Conservation (phyloP, 2,113 vertebrate species). For the Solea senegalensis region DNA sequence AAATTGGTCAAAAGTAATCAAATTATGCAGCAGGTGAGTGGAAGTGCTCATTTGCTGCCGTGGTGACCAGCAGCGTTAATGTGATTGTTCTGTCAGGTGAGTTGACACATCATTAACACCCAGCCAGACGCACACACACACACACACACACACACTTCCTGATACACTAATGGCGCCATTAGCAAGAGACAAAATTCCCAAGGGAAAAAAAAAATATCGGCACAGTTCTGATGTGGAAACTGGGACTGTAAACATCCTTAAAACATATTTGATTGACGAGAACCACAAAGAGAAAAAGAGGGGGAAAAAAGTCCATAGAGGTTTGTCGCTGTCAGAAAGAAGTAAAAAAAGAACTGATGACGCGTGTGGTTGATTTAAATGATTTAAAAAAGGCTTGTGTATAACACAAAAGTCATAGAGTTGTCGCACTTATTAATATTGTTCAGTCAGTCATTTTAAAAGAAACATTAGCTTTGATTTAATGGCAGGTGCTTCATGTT, state of each 20-base stretch:
- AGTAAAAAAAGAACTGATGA: too few species aligned
- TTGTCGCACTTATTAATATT: too few species aligned
- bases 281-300: too few species aligned
- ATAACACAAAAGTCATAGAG: too few species aligned
- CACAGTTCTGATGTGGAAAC: conserved; percentile 7
- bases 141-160: neutral
- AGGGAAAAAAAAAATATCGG: conserved; percentile 2
- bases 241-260: neutral
- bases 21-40: conserved; percentile 74
- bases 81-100: conserved; percentile 75
- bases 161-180: conserved; percentile 66
- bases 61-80: conserved; percentile 54
- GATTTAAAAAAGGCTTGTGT: too few species aligned
- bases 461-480: too few species aligned
- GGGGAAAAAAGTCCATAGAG: too few species aligned
- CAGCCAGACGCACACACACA: neutral
- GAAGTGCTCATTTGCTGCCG: conserved; percentile 44
- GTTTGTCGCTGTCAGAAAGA: too few species aligned
- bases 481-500: too few species aligned
- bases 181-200: conserved; percentile 35
- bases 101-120: conserved; percentile 63
- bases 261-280: too few species aligned
- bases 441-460: too few species aligned
- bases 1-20: conserved; percentile 75
- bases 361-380: too few species aligned